A percentile compares a stretch with the other conserved stretches of the same genome.
Conservation (phyloP, 1,140 invertebrate species). For the Drosophila willistoni region DNA sequence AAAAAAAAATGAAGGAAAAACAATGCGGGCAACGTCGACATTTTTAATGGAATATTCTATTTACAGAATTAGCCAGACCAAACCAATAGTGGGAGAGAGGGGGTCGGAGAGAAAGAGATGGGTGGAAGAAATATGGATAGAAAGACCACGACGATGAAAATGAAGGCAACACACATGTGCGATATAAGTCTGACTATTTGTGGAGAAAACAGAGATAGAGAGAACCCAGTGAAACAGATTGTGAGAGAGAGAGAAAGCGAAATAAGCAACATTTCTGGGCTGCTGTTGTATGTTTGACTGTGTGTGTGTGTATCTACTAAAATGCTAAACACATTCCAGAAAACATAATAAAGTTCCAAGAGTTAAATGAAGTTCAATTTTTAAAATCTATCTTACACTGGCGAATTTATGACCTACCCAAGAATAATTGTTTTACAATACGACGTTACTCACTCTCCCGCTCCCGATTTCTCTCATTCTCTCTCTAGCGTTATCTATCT, state of each 20-base stretch:
- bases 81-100: not conserved
- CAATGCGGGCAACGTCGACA: slow-evolving; percentile 48
- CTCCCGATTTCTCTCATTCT: slow-evolving; percentile 22
- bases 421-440: slow-evolving; percentile 48
- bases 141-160: not conserved
- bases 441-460: slow-evolving; percentile 35
- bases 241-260: not conserved
- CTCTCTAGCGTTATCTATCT: not conserved
- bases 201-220: slow-evolving; percentile 3
- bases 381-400: slow-evolving; percentile 21
- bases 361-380: slow-evolving; percentile 66
- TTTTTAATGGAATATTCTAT: slow-evolving; percentile 71
- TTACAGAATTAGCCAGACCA: slow-evolving; percentile 54
- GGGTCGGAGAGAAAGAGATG: not conserved
- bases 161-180: slow-evolving; percentile 7
- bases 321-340: not conserved
- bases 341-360: slow-evolving; percentile 33
- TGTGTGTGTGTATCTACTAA: slow-evolving; percentile 38
- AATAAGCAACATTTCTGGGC: not conserved
- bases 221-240: not conserved
- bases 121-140: not conserved
- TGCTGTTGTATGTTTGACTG: not conserved
- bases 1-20: slow-evolving; percentile 1
- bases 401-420: slow-evolving; percentile 65
- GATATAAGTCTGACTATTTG: not conserved